phyloP scores from a whole-genome alignment of 2,888 invertebrate genomes.

The Caenorhabditis wallacei region DNA sequence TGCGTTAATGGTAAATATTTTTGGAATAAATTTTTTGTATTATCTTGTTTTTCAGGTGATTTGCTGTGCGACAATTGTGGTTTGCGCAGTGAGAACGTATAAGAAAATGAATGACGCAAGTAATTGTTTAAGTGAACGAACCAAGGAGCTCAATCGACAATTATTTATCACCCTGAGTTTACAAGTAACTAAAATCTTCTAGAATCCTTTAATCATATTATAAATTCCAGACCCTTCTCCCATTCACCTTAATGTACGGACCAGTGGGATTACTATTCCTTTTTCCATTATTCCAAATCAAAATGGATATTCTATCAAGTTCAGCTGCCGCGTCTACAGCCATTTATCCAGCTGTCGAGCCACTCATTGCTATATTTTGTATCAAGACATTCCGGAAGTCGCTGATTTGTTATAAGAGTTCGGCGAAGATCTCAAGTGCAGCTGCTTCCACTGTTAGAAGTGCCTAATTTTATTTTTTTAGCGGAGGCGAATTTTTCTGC shows the following conservation, averaged over 20 bases:
- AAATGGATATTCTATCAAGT: slow-evolving; percentile 31
- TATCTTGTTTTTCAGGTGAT: slow-evolving; percentile 30
- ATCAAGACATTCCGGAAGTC: slow-evolving; percentile 43
- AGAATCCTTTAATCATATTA: no score
- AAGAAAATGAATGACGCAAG: slow-evolving; percentile 51
- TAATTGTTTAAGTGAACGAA: slow-evolving; percentile 41
- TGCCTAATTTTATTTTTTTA: no score
- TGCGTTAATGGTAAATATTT: slow-evolving; percentile 30
- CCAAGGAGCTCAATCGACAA: slow-evolving; percentile 45
- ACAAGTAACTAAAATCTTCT: slow-evolving; percentile 7
- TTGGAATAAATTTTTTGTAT: neutral
- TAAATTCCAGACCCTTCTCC: slow-evolving; percentile 51
- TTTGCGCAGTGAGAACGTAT: slow-evolving; percentile 44
- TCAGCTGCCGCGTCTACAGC: slow-evolving; percentile 33
- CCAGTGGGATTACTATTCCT: slow-evolving; percentile 34
- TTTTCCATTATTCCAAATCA: slow-evolving; percentile 35
- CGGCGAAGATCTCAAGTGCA: slow-evolving; percentile 29
- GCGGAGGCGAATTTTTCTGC: no score
- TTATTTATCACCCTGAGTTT: slow-evolving; percentile 43
- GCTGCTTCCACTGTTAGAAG: slow-evolving; percentile 29
- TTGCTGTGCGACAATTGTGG: slow-evolving; percentile 43
- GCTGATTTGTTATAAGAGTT: slow-evolving; percentile 15
- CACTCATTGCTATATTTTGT: slow-evolving; percentile 46
- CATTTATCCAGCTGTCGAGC: slow-evolving; percentile 46
- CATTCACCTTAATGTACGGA: slow-evolving; percentile 40